Percentiles rank a stretch among this genome's conserved stretches.
Conservation (phyloP, 2,113 vertebrate genomes). For the Leucopsar rothschildi region DNA sequence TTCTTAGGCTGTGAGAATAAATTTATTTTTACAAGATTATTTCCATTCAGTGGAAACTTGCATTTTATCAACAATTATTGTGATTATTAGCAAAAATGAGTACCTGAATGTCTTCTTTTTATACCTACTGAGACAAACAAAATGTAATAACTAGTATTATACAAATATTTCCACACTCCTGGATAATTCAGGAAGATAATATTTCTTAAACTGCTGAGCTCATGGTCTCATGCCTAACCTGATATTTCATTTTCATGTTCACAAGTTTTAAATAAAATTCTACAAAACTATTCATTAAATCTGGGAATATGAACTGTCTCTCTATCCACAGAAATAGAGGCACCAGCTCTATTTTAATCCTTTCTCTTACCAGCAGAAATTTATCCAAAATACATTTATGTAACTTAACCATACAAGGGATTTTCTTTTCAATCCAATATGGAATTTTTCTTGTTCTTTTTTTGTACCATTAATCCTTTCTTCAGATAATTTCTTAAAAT, state of each 20-base stretch:
- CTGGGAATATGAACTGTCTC: not conserved
- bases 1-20: not conserved
- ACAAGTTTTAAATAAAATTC: not conserved
- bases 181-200: not conserved
- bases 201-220: not conserved
- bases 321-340: not conserved
- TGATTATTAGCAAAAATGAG: not conserved
- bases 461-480: not conserved
- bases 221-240: not conserved
- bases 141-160: not conserved
- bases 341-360: not conserved
- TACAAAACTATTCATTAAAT: not conserved
- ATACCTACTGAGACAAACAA: not conserved
- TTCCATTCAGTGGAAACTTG: not conserved
- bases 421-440: not conserved
- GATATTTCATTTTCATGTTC: not conserved
- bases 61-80: not conserved
- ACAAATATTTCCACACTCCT: not conserved
- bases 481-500: not conserved
- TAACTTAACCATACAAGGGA: not conserved
- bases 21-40: not conserved
- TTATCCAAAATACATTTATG: not conserved
- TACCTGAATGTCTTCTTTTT: not conserved
- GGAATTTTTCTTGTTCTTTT: not conserved
- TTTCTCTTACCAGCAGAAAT: not conserved